Percentiles rank a stretch among this genome's conserved stretches.
phyloP scores from a whole-genome alignment of 2,888 invertebrate genomes.

The Hirudinaria manillensis region DNA sequence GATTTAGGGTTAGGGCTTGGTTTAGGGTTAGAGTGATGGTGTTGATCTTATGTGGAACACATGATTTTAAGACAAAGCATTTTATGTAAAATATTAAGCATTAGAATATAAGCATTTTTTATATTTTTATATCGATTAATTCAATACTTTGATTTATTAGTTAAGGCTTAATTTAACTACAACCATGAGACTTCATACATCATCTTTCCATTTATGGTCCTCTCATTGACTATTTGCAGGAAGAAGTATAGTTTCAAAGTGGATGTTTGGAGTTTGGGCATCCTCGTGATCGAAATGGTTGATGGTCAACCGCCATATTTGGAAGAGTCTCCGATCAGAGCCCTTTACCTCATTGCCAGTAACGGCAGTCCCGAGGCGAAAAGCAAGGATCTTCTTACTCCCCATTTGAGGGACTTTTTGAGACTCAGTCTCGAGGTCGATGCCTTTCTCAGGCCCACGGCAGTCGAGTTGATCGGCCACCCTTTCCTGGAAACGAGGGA shows the following conservation, averaged over 20 bases:
- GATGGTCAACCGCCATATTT: constrained; percentile 99
- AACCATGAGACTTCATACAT: too few relatives aligned
- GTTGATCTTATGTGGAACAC: not conserved
- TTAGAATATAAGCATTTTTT: too few relatives aligned
- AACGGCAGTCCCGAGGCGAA: constrained; percentile 78
- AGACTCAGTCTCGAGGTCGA: constrained; percentile 58
- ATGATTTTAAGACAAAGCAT: not conserved
- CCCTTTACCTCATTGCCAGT: constrained; percentile 44
- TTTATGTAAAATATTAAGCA: too few relatives aligned
- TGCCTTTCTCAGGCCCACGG: constrained; percentile 58
- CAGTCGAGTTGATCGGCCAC: constrained; percentile 66
- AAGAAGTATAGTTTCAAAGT: constrained; percentile 98
- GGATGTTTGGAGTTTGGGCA: constrained; percentile 94
- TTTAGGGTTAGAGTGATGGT: not conserved
- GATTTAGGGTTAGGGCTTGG: not conserved
- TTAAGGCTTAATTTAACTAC: too few relatives aligned
- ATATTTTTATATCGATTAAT: too few relatives aligned
- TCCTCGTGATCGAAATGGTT: constrained; percentile 99
- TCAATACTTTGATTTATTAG: too few relatives aligned
- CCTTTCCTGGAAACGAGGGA: constrained; percentile 91
- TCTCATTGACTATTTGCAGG: constrained; percentile 52
- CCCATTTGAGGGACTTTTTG: constrained; percentile 46
- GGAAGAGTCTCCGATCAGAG: constrained; percentile 91
- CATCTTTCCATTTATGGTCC: too few relatives aligned
- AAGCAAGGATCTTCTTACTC: constrained; percentile 72